These are phyloP conservation scores for Aleiodes sp. DNA, from an alignment of 1,140 invertebrate genomes.

Conservation along the genomic window DNA sequence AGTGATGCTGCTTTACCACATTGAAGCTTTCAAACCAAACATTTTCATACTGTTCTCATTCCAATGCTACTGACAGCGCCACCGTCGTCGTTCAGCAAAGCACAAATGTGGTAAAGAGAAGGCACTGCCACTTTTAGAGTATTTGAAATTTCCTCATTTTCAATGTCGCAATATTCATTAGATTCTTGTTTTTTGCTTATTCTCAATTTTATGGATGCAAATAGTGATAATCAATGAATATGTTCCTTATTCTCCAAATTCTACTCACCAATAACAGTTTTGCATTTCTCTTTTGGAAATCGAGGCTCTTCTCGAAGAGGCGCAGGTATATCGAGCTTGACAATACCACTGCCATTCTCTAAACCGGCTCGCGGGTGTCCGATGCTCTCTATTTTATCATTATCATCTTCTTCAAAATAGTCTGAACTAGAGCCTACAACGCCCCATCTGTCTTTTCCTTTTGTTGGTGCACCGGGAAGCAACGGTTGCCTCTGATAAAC, in stretches of 20 bases:
- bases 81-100: too few species aligned
- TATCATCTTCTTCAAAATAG: constrained; percentile 63
- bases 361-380: constrained; percentile 49
- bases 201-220: too few species aligned
- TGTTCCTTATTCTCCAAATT: too few species aligned
- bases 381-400: constrained; percentile 60
- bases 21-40: too few species aligned
- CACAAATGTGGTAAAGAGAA: too few species aligned
- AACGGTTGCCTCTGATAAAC: constrained; percentile 68
- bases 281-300: constrained; percentile 77
- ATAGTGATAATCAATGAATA: constrained; percentile 5
- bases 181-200: too few species aligned
- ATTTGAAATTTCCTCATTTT: too few species aligned
- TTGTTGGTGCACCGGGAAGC: constrained; percentile 59
- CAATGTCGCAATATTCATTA: too few species aligned
- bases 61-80: too few species aligned
- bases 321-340: constrained; percentile 69
- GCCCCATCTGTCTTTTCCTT: constrained; percentile 61
- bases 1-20: too few species aligned
- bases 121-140: too few species aligned
- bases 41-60: too few species aligned
- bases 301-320: constrained; percentile 70
- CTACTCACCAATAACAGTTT: constrained; percentile 73
- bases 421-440: constrained; percentile 56
- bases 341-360: constrained; percentile 60